These are phyloP conservation scores for Cryptocheilus praepositus DNA, from an alignment of 2,888 invertebrate genomes.

Conservation along the genomic window DNA sequence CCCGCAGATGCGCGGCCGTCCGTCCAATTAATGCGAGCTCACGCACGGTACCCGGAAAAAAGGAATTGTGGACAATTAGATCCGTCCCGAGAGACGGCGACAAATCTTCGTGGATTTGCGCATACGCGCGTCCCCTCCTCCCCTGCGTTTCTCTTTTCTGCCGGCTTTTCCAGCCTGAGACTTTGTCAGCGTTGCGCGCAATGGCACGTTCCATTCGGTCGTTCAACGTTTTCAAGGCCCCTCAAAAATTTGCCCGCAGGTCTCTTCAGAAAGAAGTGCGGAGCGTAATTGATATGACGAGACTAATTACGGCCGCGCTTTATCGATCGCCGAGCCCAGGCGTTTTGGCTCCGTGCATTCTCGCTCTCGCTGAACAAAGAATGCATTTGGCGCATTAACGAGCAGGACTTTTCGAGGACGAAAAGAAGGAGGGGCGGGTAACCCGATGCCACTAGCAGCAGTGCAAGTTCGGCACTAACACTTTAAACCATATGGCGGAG, in stretches of 20 bases:
- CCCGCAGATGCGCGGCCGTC: conserved; percentile 46
- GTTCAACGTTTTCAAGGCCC: no score
- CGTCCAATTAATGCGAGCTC: conserved; percentile 54
- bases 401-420: conserved; percentile 41
- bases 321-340: not conserved
- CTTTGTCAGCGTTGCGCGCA: no score
- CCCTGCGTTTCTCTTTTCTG: no score
- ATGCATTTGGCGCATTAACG: conserved; percentile 60
- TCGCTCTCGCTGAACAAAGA: conserved; percentile 51
- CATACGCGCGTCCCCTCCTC: no score
- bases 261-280: no score
- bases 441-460: conserved; percentile 60
- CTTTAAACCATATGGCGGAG: conserved; percentile 43
- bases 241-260: no score
- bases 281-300: not conserved
- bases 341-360: conserved; percentile 5
- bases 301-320: not conserved
- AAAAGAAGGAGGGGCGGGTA: conserved; percentile 51
- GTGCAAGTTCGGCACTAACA: conserved; percentile 41
- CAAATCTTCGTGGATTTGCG: not conserved
- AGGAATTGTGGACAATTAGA: conserved; percentile 49
- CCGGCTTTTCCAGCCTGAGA: no score
- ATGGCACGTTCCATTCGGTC: no score
- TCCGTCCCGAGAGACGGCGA: conserved; percentile 29
- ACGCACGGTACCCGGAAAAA: conserved; percentile 54